Evolutionary conservation across 2,888 invertebrate genomes (phyloP), one percentile per base, ranked within the genome.

Genomic region (Laothoe populi): DNA sequence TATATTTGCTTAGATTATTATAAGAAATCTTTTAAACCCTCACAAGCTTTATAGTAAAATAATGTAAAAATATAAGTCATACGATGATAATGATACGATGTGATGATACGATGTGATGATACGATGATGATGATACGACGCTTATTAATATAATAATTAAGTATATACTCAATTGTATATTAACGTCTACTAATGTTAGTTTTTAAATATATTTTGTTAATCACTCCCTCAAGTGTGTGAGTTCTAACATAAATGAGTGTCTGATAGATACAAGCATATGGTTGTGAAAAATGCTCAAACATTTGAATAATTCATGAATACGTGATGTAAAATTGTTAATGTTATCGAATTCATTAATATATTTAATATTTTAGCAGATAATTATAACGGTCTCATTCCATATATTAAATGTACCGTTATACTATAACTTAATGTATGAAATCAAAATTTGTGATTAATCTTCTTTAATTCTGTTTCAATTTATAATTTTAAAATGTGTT

Each of bases 371-470:
- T 59, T 58, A 63, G 59, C 16, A 19, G 64, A 66, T 62, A 62
- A 69, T 66, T 67, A 67, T 69, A 71, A 73, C 73, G 66, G 71
- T 68, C 45, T 21, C 44, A 35, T 61, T 63, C 38, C 8, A 59
- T 61, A 63, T 16, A 5, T 49, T 49, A 21, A 11, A 31, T 16
- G 13, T 24, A 19, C 53, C 31, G 53, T 40, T 58, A 40, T 40
- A 4, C 23, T 40, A 58, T n/a, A 58, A 40, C 8, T 40, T 8
- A 40, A 42, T 40, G 23, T n/a, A 23, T 40, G 4, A 10, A 19
- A 57, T 40, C 38, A 21, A 23, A 42, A 38, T 13, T 13, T 24
- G 4, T 23, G 23, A 40, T 16, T 24, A 42, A 40, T 13, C 38
- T 10, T 35, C n/a, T 8, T 19, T 2, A 0, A 16, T 58, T 23